phyloP scores from a whole-genome alignment of 2,113 vertebrate genomes.

The Halcyon senegalensis region DNA sequence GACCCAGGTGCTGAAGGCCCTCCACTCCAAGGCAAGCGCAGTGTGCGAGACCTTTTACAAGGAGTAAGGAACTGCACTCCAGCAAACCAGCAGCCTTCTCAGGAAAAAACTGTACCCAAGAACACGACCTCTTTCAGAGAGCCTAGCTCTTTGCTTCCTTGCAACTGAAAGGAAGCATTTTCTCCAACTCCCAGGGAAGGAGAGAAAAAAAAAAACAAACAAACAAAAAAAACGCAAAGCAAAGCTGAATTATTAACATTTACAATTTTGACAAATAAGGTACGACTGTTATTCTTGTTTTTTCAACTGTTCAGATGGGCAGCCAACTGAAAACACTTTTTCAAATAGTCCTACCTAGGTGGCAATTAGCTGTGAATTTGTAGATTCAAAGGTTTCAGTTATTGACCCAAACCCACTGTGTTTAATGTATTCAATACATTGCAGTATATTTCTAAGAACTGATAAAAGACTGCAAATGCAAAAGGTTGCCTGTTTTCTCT shows the following conservation, averaged over 20 bases:
- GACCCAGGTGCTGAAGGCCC: background rate
- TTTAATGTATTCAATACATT: background rate
- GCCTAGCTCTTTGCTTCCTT: background rate
- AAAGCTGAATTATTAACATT: background rate
- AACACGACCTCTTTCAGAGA: background rate
- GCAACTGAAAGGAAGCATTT: background rate
- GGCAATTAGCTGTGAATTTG: background rate
- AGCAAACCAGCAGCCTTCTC: background rate
- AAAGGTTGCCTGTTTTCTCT: background rate
- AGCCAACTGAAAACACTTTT: background rate
- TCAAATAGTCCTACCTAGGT: background rate
- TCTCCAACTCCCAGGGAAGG: background rate
- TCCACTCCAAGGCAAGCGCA: background rate
- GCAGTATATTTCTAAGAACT: background rate
- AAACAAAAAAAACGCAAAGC: background rate
- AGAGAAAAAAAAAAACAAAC: too few relatives aligned
- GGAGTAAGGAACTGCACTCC: background rate
- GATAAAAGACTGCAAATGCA: background rate
- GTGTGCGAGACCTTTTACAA: background rate
- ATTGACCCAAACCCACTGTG: background rate
- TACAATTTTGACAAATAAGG: background rate
- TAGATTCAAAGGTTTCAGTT: background rate
- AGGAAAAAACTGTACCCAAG: background rate
- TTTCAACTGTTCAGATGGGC: background rate
- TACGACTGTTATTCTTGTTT: background rate